phyloP scores from a whole-genome alignment of 2,113 vertebrate genomes.

The Heterotilapia buettikoferi region DNA sequence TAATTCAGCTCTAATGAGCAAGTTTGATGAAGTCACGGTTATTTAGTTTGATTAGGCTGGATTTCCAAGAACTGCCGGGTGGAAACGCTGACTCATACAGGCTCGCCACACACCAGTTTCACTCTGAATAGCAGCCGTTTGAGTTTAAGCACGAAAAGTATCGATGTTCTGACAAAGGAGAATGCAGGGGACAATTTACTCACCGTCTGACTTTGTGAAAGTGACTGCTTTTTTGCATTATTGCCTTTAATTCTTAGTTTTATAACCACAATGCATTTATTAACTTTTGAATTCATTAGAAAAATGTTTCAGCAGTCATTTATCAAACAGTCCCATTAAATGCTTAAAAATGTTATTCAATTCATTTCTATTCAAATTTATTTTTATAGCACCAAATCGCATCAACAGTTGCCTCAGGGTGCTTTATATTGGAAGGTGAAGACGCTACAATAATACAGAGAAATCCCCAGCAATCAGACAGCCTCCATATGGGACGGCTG shows the following conservation, averaged over 20 bases:
- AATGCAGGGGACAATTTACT: not conserved
- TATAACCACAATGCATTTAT: not conserved
- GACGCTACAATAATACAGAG: not conserved
- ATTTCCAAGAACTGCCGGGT: not conserved
- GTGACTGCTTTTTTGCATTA: not conserved
- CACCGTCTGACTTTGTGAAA: not conserved
- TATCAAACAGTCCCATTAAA: not conserved
- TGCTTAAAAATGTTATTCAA: not conserved
- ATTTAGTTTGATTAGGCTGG: not conserved
- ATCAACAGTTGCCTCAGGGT: not conserved
- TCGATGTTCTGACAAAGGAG: not conserved
- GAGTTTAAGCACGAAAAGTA: not conserved
- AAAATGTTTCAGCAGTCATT: not conserved
- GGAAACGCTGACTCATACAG: not conserved
- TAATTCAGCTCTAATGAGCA: not conserved
- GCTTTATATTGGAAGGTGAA: not conserved
- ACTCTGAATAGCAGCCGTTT: not conserved
- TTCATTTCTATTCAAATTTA: not conserved
- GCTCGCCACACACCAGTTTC: not conserved
- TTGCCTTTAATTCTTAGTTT: not conserved
- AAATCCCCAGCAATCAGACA: not conserved
- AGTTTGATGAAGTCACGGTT: not conserved
- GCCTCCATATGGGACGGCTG: not conserved
- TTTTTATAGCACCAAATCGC: not conserved
- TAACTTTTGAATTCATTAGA: not conserved